Percentiles rank a stretch among this genome's conserved stretches.
Conservation (phyloP, 2,113 vertebrate genomes). For the Varanus komodoensis region DNA sequence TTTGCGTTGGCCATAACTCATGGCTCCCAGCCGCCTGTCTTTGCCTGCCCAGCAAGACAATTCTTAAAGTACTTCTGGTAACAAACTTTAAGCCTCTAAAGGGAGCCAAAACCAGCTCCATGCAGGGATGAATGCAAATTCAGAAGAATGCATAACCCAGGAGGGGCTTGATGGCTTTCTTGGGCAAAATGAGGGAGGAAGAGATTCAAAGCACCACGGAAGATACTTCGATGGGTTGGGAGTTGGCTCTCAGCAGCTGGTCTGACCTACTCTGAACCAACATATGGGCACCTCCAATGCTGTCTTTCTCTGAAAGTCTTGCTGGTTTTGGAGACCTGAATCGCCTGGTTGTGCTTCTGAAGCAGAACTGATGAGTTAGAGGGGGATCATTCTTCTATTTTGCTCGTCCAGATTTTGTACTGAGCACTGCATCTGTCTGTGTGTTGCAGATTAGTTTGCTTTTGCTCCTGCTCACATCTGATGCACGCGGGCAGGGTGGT, state of each 20-base stretch:
- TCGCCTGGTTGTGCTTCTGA: too few species aligned
- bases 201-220: too few species aligned
- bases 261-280: background rate
- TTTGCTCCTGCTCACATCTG: background rate
- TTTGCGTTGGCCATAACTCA: background rate
- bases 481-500: background rate
- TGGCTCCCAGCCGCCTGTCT: background rate
- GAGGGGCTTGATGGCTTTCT: background rate
- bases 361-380: background rate
- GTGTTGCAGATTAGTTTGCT: background rate
- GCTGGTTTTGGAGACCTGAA: too few species aligned
- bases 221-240: too few species aligned
- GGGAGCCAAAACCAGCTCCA: background rate
- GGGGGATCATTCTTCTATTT: background rate
- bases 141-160: background rate
- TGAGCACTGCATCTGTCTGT: background rate
- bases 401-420: background rate
- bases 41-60: background rate
- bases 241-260: background rate
- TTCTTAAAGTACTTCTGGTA: background rate
- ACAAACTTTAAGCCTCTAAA: background rate
- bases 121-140: background rate
- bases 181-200: background rate
- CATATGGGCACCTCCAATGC: too few species aligned
- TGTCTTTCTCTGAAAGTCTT: background rate